Evolutionary conservation across 2,113 vertebrate species (phyloP), one percentile per base, ranked within the genome.

Genomic region (Ictalurus punctatus): DNA sequence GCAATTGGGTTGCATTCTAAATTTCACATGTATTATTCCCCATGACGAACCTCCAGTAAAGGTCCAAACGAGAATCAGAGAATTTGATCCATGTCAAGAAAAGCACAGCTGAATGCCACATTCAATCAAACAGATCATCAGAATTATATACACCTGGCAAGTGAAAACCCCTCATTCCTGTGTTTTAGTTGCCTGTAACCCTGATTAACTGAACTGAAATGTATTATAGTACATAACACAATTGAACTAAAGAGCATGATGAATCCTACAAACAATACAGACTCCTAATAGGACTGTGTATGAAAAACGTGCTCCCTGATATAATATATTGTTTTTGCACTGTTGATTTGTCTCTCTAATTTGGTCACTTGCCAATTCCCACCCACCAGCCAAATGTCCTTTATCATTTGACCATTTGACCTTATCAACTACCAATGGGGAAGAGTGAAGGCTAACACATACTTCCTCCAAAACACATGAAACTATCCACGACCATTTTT

Each of bases 51-150:
- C 30, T 56, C 67, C 48, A 71, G 37, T 56, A 40, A 86, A 54
- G 23, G 30, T 54, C n/a, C 65, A 54, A 44, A 16, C 25, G 25
- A 84, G 14, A 67, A 73, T 25, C 52, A 56, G 52, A 56, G 34
- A 54, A 86, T 17, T 86, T 34, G 34, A 74, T 34, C n/a, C 84
- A 73, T 73, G 69, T 74, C 54, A 44, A 76, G 69, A 54, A 71
- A 76, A 76, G 48, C 67, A 71, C 65, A 85, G 52, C 23, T 71
- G 9, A 14, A 17, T 17, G 67, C 34, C 6, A 12, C 25, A 34
- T 69, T 71, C n/a, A 16, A 56, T 78, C 23, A 25, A 52, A 9
- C 23, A 14, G 40, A 78, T 52, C 27, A 52, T 44, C 19, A 10
- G 37, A 76, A 76, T 25, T 71, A 34, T 71, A 71, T 37, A 71